Percentiles rank a stretch among this genome's conserved stretches.
phyloP scores from a whole-genome alignment of 30 jellyfish, hydroid and myxozoan species.

The Aurelia sp. region DNA sequence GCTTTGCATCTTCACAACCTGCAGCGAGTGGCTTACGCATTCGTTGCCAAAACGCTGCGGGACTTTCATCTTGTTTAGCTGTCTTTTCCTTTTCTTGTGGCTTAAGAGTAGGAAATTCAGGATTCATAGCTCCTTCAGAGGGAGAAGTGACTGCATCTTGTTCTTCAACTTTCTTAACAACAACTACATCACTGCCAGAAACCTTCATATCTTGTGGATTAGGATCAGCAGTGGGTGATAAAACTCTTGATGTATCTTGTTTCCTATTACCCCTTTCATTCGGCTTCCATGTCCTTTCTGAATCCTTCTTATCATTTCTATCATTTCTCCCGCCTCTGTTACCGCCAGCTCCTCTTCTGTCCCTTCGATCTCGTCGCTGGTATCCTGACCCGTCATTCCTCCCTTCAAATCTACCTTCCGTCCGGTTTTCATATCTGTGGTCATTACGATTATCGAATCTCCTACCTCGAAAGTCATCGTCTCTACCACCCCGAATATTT shows the following conservation, averaged over 20 bases:
- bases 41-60: slow-evolving; percentile 89
- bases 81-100: slow-evolving; percentile 58
- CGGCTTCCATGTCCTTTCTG: slow-evolving; percentile 34
- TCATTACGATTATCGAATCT: slow-evolving; percentile 43
- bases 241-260: slow-evolving; percentile 4
- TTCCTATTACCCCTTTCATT: slow-evolving; percentile 40
- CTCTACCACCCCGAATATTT: slow-evolving; percentile 40
- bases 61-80: slow-evolving; percentile 73
- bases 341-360: not conserved
- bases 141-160: slow-evolving; percentile 6
- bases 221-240: slow-evolving; percentile 12
- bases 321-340: slow-evolving; percentile 31
- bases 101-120: slow-evolving; percentile 11
- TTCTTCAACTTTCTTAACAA: slow-evolving; percentile 8
- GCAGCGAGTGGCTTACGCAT: slow-evolving; percentile 60
- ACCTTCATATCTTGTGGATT: not conserved
- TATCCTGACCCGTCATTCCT: slow-evolving; percentile 38
- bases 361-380: slow-evolving; percentile 43
- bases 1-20: not conserved
- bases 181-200: not conserved
- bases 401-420: slow-evolving; percentile 35
- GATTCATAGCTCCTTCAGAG: not conserved
- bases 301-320: not conserved
- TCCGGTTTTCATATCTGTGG: slow-evolving; percentile 37
- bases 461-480: slow-evolving; percentile 40